Base-by-base conservation (phyloP, 2,113 vertebrate genomes). In the Prochilodus magdalenae region DNA sequence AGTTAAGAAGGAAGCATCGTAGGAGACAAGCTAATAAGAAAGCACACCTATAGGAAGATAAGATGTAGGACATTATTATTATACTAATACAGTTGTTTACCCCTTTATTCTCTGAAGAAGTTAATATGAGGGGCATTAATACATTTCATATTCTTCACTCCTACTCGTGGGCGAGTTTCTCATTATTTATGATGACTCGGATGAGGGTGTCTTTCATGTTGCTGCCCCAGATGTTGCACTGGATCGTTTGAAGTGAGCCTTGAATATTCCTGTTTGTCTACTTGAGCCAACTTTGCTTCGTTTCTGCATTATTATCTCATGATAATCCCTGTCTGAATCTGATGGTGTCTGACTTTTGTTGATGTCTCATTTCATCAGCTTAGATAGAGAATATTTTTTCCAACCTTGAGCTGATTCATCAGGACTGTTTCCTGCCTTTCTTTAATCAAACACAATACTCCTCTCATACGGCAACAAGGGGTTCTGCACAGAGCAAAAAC, bases 351-450 rank as follows among this genome's bases (percentile, higher is more conserved):
- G 57, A 51, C 29, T 0, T 22, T 60, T 49, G 53, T n/a, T 73
- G 30, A 49, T 40, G 49, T 16, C 65, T 71, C 57, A 72, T 73
- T 80, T 80, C 69, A 30, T 33, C 55, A 60, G 14, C 75, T 67
- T 29, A 30, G 26, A 62, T 73, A 27, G 44, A 60, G 27, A 71
- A 29, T 22, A 79, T 24, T 16, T 30, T 26, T 14, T 24, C 5
- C 44, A 47, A 29, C 77, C 30, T 79, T 71, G 67, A 60, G 66
- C 53, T 60, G 4, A 36, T 8, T 29, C 29, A 16, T 36, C 65
- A 67, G 65, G 16, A 30, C 8, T 67, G 22, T 18, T 2, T 36
- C 15, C 15, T 3, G 0, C 20, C 16, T 15, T 66, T 63, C 15
- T 29, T 63, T 26, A 1, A 63, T 63, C 24, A 65, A 16, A 30